phyloP scores from a whole-genome alignment of 2,797 vertebrate genomes.

The Fringilla coelebs region DNA sequence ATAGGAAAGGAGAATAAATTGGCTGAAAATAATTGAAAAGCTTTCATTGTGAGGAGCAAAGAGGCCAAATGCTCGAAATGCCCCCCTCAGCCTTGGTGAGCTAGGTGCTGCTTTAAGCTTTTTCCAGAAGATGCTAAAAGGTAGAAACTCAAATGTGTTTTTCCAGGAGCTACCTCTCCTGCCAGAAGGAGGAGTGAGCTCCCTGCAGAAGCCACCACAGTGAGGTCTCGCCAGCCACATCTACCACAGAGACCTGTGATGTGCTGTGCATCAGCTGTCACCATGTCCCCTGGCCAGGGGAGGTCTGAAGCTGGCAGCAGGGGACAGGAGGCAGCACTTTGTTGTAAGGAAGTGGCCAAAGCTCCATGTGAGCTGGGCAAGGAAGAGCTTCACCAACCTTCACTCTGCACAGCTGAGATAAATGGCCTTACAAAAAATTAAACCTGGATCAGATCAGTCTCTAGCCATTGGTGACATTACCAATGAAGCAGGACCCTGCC shows the following conservation, averaged over 20 bases:
- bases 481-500: background rate
- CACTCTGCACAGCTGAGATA: background rate
- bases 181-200: background rate
- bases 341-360: background rate
- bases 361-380: background rate
- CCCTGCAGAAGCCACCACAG: background rate
- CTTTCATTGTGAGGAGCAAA: background rate
- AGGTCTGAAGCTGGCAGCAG: background rate
- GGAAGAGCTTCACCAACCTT: background rate
- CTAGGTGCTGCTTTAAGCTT: background rate
- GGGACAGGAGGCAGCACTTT: background rate
- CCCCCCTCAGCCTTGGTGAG: rapidly evolving
- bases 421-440: background rate
- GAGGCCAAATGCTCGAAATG: background rate
- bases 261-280: background rate
- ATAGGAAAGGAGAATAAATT: background rate
- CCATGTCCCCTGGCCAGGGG: background rate
- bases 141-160: background rate
- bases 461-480: background rate
- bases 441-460: background rate
- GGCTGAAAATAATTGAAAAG: background rate
- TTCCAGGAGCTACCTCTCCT: background rate
- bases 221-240: background rate
- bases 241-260: rapidly evolving
- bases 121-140: background rate